Conservation (phyloP, 2,797 vertebrate species). For the Knipowitschia caucasica region DNA sequence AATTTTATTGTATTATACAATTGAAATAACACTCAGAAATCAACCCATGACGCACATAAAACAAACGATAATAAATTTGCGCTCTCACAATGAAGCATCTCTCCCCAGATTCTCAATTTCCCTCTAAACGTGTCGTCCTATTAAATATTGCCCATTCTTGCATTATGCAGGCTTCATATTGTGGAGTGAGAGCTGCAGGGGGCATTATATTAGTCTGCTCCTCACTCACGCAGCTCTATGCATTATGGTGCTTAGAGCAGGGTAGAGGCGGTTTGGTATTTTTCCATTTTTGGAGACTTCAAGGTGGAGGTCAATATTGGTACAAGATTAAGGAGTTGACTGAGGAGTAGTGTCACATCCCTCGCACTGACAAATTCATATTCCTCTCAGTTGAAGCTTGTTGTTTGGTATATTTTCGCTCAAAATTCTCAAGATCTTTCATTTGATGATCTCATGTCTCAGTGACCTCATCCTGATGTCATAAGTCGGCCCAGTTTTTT, state of each 20-base stretch:
- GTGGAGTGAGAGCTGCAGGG: conserved; percentile 48
- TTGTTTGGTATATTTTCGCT: background rate
- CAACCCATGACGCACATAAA: conserved; percentile 11
- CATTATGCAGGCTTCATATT: conserved; percentile 43
- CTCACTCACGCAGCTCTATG: conserved; percentile 50
- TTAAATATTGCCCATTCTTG: conserved; percentile 45
- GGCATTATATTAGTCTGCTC: conserved; percentile 56
- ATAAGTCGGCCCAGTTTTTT: background rate
- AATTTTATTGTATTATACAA: conserved; percentile 4
- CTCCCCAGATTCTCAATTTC: conserved; percentile 11
- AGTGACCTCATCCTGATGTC: background rate
- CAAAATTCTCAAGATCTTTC: background rate
- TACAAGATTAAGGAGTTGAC: conserved; percentile 19
- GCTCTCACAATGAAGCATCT: conserved; percentile 10
- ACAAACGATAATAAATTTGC: conserved; percentile 7
- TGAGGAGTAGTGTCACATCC: background rate
- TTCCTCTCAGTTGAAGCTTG: background rate
- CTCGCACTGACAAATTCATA: background rate
- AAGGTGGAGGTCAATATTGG: conserved; percentile 3
- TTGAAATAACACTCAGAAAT: background rate
- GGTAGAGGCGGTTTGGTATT: conserved; percentile 43
- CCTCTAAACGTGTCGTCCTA: conserved; percentile 18
- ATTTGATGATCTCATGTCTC: background rate
- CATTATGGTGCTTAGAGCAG: conserved; percentile 30
- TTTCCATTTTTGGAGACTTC: conserved; percentile 1